These are phyloP conservation scores for Trochalopteron elliotii DNA, from an alignment of 2,113 vertebrate genomes.

Conservation along the genomic window DNA sequence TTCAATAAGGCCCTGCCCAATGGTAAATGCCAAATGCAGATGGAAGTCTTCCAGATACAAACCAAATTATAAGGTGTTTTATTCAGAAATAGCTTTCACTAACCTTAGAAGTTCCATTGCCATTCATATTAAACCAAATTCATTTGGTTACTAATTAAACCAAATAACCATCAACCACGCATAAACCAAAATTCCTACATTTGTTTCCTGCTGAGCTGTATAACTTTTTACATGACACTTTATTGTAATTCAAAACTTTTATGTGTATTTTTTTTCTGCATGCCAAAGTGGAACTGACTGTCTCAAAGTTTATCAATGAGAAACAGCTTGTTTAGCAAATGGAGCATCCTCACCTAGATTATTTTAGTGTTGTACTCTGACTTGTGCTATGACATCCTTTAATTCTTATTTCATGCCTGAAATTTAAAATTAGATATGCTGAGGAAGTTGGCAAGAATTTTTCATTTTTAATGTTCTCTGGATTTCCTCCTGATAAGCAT, in stretches of 20 bases:
- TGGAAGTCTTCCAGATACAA: not conserved
- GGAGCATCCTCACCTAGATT: slow-evolving; percentile 51
- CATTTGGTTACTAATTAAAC: not conserved
- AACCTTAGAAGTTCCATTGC: not conserved
- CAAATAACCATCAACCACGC: not conserved
- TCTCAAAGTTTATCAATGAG: slow-evolving; percentile 59
- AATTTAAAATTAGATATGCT: slow-evolving; percentile 72
- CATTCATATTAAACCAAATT: not conserved
- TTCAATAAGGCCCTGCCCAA: accelerated
- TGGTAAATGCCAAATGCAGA: not conserved
- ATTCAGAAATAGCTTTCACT: not conserved
- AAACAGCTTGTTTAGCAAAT: slow-evolving; percentile 70
- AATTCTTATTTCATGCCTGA: slow-evolving; percentile 66
- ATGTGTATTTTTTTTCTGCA: not conserved
- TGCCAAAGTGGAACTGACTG: slow-evolving; percentile 34
- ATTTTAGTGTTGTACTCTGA: slow-evolving; percentile 55
- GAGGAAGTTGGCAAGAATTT: slow-evolving; percentile 43
- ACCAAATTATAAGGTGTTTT: not conserved
- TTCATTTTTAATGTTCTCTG: slow-evolving; percentile 55
- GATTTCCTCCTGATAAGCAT: slow-evolving; percentile 65
- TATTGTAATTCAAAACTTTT: slow-evolving; percentile 29
- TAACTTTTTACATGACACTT: not conserved
- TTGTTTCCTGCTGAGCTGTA: not conserved
- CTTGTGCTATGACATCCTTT: slow-evolving; percentile 35
- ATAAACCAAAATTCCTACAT: not conserved